Percentiles rank a stretch among this genome's conserved stretches.
Conservation (phyloP, 64 coral and sea anemone genomes). For the Montipora efflorescens region DNA sequence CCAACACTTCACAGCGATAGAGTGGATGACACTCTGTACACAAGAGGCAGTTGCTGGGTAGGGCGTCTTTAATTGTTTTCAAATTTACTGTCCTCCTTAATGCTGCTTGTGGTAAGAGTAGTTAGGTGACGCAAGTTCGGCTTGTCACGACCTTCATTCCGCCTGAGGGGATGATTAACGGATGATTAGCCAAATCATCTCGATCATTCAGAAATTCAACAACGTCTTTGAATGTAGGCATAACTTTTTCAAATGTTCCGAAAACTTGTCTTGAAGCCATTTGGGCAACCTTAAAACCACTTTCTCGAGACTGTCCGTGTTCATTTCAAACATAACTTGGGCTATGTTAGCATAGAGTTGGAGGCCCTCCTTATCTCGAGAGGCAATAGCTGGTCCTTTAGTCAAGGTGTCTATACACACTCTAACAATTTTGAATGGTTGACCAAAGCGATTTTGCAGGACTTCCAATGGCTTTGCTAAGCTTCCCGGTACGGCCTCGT, state of each 20-base stretch:
- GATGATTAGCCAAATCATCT: slow-evolving; percentile 1
- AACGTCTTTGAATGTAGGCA: slow-evolving; percentile 21
- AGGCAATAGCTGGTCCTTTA: slow-evolving; percentile 39
- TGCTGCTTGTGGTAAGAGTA: too few relatives aligned
- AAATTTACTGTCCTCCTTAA: neutral
- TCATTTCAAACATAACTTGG: slow-evolving; percentile 41
- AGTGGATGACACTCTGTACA: slow-evolving; percentile 21
- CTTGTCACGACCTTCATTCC: neutral
- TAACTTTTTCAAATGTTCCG: too few relatives aligned
- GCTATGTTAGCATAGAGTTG: slow-evolving; percentile 20
- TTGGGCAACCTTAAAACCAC: neutral
- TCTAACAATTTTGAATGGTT: too few relatives aligned
- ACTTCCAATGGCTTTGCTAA: too few relatives aligned
- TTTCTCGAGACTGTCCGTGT: slow-evolving; percentile 50
- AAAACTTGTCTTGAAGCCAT: too few relatives aligned
- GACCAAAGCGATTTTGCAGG: too few relatives aligned
- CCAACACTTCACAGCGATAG: slow-evolving; percentile 15
- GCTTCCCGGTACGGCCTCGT: too few relatives aligned
- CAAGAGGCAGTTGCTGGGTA: neutral
- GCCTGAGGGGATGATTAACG: neutral
- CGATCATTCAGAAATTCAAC: slow-evolving; percentile 27
- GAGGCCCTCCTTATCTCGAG: slow-evolving; percentile 25
- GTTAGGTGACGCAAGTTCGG: too few relatives aligned
- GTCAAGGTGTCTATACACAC: neutral
- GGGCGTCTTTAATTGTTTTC: neutral